Conservation (phyloP, 2,797 vertebrate species). For the Danio albolineatus region DNA sequence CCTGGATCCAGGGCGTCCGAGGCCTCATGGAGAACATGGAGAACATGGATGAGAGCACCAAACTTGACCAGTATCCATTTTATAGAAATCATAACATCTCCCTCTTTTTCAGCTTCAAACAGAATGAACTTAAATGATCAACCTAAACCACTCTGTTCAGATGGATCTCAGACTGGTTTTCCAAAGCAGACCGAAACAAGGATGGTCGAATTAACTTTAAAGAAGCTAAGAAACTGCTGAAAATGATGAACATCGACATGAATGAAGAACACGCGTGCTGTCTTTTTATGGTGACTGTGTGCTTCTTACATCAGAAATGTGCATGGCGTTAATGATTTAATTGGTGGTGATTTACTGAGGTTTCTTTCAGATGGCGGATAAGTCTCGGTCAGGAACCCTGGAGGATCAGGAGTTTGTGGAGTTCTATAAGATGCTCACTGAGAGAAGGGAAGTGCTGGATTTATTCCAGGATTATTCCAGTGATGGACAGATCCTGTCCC, state of each 20-base stretch:
- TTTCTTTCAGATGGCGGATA: conserved; percentile 85
- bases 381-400: conserved; percentile 82
- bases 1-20: conserved; percentile 88
- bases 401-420: conserved; percentile 92
- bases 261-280: conserved; percentile 85
- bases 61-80: conserved; percentile 92
- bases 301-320: not conserved
- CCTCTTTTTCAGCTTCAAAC: too few species aligned
- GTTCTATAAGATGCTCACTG: conserved; percentile 94
- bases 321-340: not conserved
- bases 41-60: conserved; percentile 91
- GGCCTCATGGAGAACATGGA: conserved; percentile 88
- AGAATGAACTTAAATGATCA: conserved; percentile 1
- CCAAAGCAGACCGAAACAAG: conserved; percentile 93
- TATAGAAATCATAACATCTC: not conserved
- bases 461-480: conserved; percentile 90
- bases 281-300: conserved; percentile 86
- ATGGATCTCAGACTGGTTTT: conserved; percentile 96
- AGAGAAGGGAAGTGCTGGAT: conserved; percentile 88
- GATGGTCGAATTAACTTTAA: conserved; percentile 94
- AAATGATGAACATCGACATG: conserved; percentile 97
- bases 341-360: not conserved
- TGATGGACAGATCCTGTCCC: conserved; percentile 86
- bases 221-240: conserved; percentile 88
- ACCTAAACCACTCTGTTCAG: conserved; percentile 77